These are phyloP conservation scores for Tupaia chinensis DNA, from an alignment of 2,113 vertebrate species.

Conservation along the genomic window DNA sequence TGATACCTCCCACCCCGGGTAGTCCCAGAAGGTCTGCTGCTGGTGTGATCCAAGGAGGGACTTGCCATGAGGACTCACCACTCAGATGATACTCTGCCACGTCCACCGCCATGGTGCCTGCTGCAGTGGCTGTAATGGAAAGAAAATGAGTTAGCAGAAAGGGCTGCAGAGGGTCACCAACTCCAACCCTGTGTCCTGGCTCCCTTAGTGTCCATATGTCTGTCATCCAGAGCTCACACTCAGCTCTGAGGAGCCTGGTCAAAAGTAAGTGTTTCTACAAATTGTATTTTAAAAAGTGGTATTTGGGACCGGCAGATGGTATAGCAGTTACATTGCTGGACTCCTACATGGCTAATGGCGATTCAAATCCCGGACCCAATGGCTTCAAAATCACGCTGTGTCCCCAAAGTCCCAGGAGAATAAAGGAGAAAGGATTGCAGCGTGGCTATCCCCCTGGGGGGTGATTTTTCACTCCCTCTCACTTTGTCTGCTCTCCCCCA, in stretches of 20 bases:
- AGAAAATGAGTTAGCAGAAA: neutral
- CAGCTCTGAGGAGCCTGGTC: neutral
- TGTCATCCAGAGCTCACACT: neutral
- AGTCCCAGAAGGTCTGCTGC: accelerated
- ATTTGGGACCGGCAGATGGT: too few species aligned
- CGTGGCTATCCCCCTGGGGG: too few species aligned
- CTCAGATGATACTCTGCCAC: constrained; percentile 78
- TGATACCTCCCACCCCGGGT: neutral
- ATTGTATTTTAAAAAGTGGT: neutral
- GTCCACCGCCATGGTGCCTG: constrained; percentile 71
- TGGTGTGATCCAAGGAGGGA: neutral
- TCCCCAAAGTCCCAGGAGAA: too few species aligned
- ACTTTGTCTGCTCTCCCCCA: too few species aligned
- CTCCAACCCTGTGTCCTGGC: accelerated
- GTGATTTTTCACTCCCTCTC: too few species aligned
- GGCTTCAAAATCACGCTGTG: too few species aligned
- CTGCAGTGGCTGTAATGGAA: neutral
- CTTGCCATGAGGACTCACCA: constrained; percentile 68
- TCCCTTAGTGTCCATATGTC: neutral
- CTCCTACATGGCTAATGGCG: too few species aligned
- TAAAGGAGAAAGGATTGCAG: too few species aligned
- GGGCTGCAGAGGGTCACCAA: neutral
- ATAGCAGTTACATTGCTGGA: too few species aligned
- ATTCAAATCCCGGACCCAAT: too few species aligned
- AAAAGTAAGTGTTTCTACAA: neutral